Base-by-base conservation (phyloP, 2,113 vertebrate genomes). In the Cichladusa arquata region DNA sequence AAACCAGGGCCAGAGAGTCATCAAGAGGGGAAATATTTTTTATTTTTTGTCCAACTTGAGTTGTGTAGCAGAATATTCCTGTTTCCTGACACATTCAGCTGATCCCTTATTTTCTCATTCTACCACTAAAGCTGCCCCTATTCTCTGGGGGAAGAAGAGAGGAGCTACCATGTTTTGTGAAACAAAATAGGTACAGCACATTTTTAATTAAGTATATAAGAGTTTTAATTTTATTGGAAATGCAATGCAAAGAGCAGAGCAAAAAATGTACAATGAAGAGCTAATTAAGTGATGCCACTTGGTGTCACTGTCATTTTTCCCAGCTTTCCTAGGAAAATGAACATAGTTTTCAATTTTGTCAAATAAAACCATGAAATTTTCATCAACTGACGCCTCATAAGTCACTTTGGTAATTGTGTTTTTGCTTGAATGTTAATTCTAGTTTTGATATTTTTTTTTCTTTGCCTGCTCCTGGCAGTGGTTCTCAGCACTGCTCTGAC, bases 121-220 rank as follows among this genome's bases (percentile, higher is more conserved):
- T 57, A 23, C n/a, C 56, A 60, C 17, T 51, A n/a, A 57, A 66
- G n/a, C 57, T 88, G 13, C 26, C 38, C 23, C 38, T 94, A 4
- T 69, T 83, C 36, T 86, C 28, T 34, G 42, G n/a, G 50, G 28
- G 8, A 42, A 50, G 50, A 17, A 12, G 56, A 79, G 33, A 47
- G 53, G 16, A 90, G 15, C 34, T 88, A 57, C 66, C 51, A 36
- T 14, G 40, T 60, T 87, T 91, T 91, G 83, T 36, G 25, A 80
- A 81, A 33, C 50, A 57, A 54, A 76, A 56, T 51, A 93, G 3
- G 20, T 23, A 38, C 51, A 79, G 24, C 42, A 61, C 7, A 15
- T 67, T 95, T 80, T 89, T 73, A 91, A 94, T 95, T 86, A 90
- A 82, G 73, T 86, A 18, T 15, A 19, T 33, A 58, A 79, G 29